Evolutionary conservation across 92 coral and sea anemone species (phyloP), one percentile per base, ranked within the genome.

Genomic region (Zoanthus solanderi): DNA sequence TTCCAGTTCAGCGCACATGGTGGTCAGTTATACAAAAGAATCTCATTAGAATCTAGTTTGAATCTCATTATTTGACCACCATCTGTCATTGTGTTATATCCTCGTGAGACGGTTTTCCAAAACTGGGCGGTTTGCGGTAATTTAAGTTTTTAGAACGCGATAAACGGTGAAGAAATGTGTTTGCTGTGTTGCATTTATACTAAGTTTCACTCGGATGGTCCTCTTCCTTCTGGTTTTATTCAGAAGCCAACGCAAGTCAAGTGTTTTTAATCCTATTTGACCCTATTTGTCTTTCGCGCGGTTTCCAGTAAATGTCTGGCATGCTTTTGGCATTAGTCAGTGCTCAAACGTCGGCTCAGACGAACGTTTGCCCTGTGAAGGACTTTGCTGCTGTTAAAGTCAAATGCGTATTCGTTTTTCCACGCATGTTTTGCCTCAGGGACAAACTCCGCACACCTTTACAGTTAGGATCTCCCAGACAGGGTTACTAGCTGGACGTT

Each of bases 101-200:
- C 71, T 65, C 8, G 30, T 65, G n/a, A 17, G 17, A 6, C 30
- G 28, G 71, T 65, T 65, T 65, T 65, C 32, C 32, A n/a, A n/a
- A 10, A 28, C 0, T 28, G 71, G 17, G 32, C 71, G 32, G 71
- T 65, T 65, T n/a, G 30, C 34, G 30, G 32, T 65, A 65, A 65
- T 65, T 57, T 57, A 57, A 1, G 0, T 57, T 57, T 57, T 57
- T 1, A 65, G 2, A 31, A n/a, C 32, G 71, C 32, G 2, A 6
- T 65, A 71, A 72, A 72, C 75, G 42, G 80, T 75, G 71, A 60
- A 57, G 52, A 58, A 76, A 37, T 75, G 78, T 86, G 15, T 77
- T 23, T 77, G 23, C 23, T 23, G 23, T 23, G 23, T 23, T 23
- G 23, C 23, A 23, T 23, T 23, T 23, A 23, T 23, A 47, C 83